Base-by-base conservation (phyloP, 2,113 vertebrate genomes). In the Neogobius melanostomus region DNA sequence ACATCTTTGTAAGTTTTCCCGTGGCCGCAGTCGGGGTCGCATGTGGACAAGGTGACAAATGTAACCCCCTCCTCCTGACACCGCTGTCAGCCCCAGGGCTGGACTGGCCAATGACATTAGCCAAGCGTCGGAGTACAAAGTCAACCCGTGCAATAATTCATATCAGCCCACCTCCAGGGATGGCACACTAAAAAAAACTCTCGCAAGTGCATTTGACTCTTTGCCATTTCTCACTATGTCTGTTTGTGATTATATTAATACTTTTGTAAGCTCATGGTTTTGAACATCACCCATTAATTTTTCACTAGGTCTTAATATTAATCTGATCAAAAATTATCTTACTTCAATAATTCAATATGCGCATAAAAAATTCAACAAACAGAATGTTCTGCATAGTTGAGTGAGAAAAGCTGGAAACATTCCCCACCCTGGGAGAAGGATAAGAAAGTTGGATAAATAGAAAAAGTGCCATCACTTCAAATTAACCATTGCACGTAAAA, bases 321-420 rank as follows among this genome's bases (percentile, higher is more conserved):
- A 93, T 91, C 85, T 86, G 90, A 92, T 92, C 89, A 90, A 85
- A 90, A 91, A 91, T 91, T 91, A 91, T 91, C 87, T 79, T 81
- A 56, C 83, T 77, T 90, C 84, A 90, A 93, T 93, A 87, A 93
- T 92, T 91, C 74, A 92, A 77, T 80, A 63, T 42, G 72, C 11
- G 21, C 54, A 92, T 94, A 75, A 92, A 93, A 92, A 85, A 92
- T 92, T 90, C 82, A 92, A 84, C 77, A 84, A 82, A 90, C 85
- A 81, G 82, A 91, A 90, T 88, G 85, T 69, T 88, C 82, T 70
- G 65, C 69, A 64, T 63, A 84, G 78, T 68, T 57, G 68, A 75
- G 21, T 14, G 36, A 46, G 17, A 50, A 61, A 84, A 82, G 68
- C 48, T 50, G 42, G 53, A 85, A 71, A 81, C 60, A 56, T 83